Base-by-base conservation (phyloP, 2,888 invertebrate genomes). In the Escarpia spicata region DNA sequence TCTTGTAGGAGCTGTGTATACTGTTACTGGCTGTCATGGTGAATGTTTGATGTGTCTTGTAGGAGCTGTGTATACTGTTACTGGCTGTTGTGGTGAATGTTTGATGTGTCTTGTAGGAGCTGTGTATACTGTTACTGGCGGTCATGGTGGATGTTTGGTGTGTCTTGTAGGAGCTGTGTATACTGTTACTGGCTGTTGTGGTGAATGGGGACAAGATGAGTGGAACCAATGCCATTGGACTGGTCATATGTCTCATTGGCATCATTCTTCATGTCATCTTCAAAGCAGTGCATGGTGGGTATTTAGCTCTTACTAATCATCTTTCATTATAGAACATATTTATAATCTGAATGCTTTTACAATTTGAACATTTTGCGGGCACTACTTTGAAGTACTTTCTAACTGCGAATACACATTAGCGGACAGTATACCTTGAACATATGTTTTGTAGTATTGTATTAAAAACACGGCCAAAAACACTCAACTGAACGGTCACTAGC, bases 1-100 rank as follows among this genome's bases (percentile, higher is more conserved):
- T 12, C 52, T 0, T 52, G 52, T 52, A 52, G 52, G 52, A 37
- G 37, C 37, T 37, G 37, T 37, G 37, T 37, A 37, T 37, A 37
- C 37, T 37, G 37, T 37, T 37, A 37, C 37, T 37, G 37, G 37
- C 37, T 37, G 37, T 37, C 37, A 37, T 37, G 37, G 37, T 37
- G 37, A 37, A 37, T 37, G 37, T 37, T 37, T 37, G 37, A 37
- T 37, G 37, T 37, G 37, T 37, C 37, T 37, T 97, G 26, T 97
- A 99, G 99, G 99, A 99, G 97, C 98, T 99, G 96, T 98, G 98
- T 96, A 99, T 98, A 94, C 97, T 99, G 95, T 97, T 37, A 37
- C 37, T 37, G 37, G 37, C 37, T 37, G 37, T 37, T 37, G 37
- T 37, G 52, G 12, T 52, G 52, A 12, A 52, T 52, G 52, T 52